Base-by-base conservation (phyloP, 2,888 invertebrate species). In the Amiota communis region DNA sequence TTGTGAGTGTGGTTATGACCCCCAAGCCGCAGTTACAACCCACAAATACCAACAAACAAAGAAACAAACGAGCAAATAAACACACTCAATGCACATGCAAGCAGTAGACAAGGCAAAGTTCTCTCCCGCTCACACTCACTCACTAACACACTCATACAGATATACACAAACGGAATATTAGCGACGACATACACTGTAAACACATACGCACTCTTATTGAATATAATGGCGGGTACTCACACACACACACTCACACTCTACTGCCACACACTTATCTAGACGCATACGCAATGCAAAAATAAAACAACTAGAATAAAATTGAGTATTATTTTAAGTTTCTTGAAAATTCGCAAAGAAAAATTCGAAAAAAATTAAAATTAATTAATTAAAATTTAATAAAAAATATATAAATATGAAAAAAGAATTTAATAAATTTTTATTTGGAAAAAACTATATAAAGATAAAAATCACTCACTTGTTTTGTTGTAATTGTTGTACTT, bases 141-240 rank as follows among this genome's bases (percentile, higher is more conserved):
- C 73, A 59, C 67, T 48, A 47, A 59, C 67, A 51, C 53, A 65
- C 67, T 36, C 67, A 65, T 63, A 70, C 65, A 65, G 48, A 63
- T 2, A 12, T 46, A 12, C 48, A 1, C 53, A 46, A 17, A 64
- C 11, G 12, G 49, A 61, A 9, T 49, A 49, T 47, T 48, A 13
- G 51, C 49, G 67, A 59, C 57, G 15, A 57, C 57, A 57, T 15
- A 57, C 53, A 53, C 9, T n/a, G 15, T 0, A n/a, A n/a, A 53
- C 20, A 59, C 9, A 59, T 6, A 15, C 20, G 59, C 59, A 20
- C 20, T 59, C 59, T 59, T 11, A 15, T 4, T 36, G 36, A 36
- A 36, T 36, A 36, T 36, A 36, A 36, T 36, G 36, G 36, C 36
- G 36, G 6, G 6, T 15, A 59, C 46, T 64, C 49, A 59, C 48